Evolutionary conservation across 1,140 invertebrate species (phyloP).

Genomic region (Drosophila oshimai): DNA sequence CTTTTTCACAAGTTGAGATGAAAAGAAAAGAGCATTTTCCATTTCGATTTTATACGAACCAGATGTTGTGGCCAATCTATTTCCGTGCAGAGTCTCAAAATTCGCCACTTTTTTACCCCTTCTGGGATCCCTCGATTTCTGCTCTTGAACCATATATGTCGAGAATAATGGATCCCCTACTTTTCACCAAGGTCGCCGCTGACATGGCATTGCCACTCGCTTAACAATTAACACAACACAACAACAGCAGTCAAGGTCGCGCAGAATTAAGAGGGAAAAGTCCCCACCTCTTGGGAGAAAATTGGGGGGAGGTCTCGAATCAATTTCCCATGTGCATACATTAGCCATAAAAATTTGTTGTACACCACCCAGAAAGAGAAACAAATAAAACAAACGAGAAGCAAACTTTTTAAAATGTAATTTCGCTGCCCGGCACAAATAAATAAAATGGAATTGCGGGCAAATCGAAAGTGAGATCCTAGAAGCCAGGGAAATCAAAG

Average conservation of each 20-base stretch:
- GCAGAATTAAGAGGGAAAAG: slow-evolving; percentile 4
- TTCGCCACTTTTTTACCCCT: slow-evolving; percentile 24
- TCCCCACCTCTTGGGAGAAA: no score
- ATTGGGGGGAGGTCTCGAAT: slow-evolving; percentile 12
- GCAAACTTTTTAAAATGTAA: slow-evolving; percentile 77
- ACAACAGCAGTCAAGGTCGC: slow-evolving; percentile 28
- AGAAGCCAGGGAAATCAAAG: slow-evolving; percentile 42
- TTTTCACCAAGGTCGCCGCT: slow-evolving; percentile 55
- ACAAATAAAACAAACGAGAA: slow-evolving; percentile 53
- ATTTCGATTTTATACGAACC: slow-evolving; percentile 64
- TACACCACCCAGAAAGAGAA: slow-evolving; percentile 13
- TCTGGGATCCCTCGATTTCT: slow-evolving; percentile 16
- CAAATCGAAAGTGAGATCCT: slow-evolving; percentile 65
- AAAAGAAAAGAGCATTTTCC: slow-evolving; percentile 17
- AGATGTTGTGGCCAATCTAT: slow-evolving; percentile 60
- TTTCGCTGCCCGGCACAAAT: slow-evolving; percentile 53
- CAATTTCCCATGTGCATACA: slow-evolving; percentile 71
- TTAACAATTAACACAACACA: slow-evolving; percentile 28
- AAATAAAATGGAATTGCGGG: slow-evolving; percentile 74
- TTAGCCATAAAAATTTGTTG: slow-evolving; percentile 68
- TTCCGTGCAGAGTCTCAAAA: slow-evolving; percentile 49
- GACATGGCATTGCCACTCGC: slow-evolving; percentile 49
- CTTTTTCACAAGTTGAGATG: slow-evolving; percentile 35
- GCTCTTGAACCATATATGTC: slow-evolving; percentile 60
- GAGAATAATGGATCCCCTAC: slow-evolving; percentile 55